Evolutionary conservation across 1,140 invertebrate genomes (phyloP), one percentile per base, ranked within the genome.

Genomic region (Aphis gossypii): DNA sequence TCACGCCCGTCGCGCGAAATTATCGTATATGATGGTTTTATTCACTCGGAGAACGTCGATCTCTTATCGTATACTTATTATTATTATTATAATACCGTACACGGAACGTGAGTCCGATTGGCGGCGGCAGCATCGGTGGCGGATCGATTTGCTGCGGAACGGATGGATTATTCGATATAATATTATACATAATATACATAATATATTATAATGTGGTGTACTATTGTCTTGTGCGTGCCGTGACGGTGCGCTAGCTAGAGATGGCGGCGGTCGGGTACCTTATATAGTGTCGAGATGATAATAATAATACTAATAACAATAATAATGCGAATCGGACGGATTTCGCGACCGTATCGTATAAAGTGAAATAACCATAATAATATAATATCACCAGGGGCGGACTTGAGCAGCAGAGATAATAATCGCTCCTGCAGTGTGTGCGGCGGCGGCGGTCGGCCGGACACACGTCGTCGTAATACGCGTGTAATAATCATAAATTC

Each of bases 401-500:
- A 76, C 60, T 76, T 76, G 30, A 2, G 60, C n/a, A n/a, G 0
- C 30, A 5, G n/a, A 76, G 60, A 76, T 76, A 76, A 76, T 76
- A 76, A 76, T 76, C 82, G n/a, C 82, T 38, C n/a, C 35, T 41
- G 35, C 82, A 35, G 38, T 41, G n/a, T 83, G 6, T 83, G 82
- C 46, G 46, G 46, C 46, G 46, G 46, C 35, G 82, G 82, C 38
- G 35, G 35, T 35, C n/a, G 38, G 82, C n/a, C 38, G 82, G 38
- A 38, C 82, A 83, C 82, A 83, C 82, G 82, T 83, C 83, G 38
- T 84, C 83, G 38, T 84, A 38, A 84, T 84, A 44, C 38, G 83
- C 83, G 83, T 84, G 83, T 84, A 84, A 84, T 83, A 83, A 41
- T 76, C 30, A n/a, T 76, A n/a, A 76, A 76, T 76, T 76, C 30